Base-by-base conservation (phyloP, 2,113 vertebrate species). In the Oreochromis aureus region DNA sequence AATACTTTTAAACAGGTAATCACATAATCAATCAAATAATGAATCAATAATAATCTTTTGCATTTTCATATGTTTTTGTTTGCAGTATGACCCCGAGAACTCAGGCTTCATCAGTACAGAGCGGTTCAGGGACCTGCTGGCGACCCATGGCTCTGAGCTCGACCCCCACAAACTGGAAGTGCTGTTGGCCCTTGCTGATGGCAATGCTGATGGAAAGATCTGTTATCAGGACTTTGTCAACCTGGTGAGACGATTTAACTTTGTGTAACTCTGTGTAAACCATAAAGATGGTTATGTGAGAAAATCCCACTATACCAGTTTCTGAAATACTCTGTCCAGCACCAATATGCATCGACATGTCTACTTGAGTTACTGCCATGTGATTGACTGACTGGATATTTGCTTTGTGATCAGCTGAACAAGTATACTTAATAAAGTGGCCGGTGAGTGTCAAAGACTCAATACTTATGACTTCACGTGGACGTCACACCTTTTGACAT, bases 201-300 rank as follows among this genome's bases (percentile, higher is more conserved):
- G 97, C 93, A 98, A 98, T 39, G 97, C 98, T 0, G 97, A 99
- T 3, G 98, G 98, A 19, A 98, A 97, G 94, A 98, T 99, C 95
- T 97, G 98, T 95, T 99, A 99, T 96, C 98, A 99, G 95, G 98
- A 99, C 92, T 99, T 99, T 82, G 97, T 98, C 94, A 99, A 98
- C 95, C 97, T 99, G 97, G 98, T 99, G 94, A 99, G 98, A 89
- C 44, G 27, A 69, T 89, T 59, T 34, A 15, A 81, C 46, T 30
- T 30, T 82, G 82, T 39, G 22, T n/a, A 30, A 36, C 34, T 80
- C 19, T 63, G 59, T 3, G 24, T 46, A 46, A 27, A 18, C 66
- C 66, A 39, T 0, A 44, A 10, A 73, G 69, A 73, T 27, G 22
- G 41, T 27, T 73, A 46, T 73, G 69, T 73, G 5, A 27, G 69